A percentile compares a stretch with the other conserved stretches of the same genome.
phyloP scores from a whole-genome alignment of 2,888 invertebrate species.

The Parnassius apollo region DNA sequence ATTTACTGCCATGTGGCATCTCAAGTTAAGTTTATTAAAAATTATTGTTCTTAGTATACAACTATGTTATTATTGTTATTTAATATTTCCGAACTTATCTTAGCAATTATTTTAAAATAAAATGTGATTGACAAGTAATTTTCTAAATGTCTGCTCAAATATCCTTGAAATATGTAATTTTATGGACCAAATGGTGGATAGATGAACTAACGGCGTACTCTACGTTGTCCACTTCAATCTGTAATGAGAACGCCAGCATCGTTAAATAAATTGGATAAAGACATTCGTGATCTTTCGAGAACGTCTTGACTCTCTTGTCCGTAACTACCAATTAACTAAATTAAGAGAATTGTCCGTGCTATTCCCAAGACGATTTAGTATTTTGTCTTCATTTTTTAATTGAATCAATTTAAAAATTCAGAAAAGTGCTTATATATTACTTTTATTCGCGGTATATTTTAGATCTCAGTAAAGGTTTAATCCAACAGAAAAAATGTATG shows the following conservation, averaged over 20 bases:
- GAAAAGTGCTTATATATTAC: slow-evolving; percentile 10
- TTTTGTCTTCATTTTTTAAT: slow-evolving; percentile 28
- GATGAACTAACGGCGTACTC: slow-evolving; percentile 11
- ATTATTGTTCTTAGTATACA: too few species aligned
- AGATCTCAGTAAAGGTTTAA: not conserved
- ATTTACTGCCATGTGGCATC: too few species aligned
- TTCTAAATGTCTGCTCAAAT: too few species aligned
- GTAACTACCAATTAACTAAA: slow-evolving; percentile 80
- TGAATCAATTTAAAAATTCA: slow-evolving; percentile 38
- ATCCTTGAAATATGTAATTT: too few species aligned
- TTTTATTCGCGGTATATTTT: not conserved
- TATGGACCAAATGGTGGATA: slow-evolving; percentile 7
- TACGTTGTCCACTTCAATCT: slow-evolving; percentile 58
- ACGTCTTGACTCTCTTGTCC: slow-evolving; percentile 74
- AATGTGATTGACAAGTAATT: too few species aligned
- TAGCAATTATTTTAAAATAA: too few species aligned
- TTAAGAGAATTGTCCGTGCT: slow-evolving; percentile 77
- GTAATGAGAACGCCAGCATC: slow-evolving; percentile 77
- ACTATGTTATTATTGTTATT: too few species aligned
- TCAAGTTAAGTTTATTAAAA: too few species aligned
- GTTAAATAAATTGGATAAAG: slow-evolving; percentile 82
- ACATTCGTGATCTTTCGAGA: slow-evolving; percentile 79
- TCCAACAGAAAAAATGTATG: too few species aligned
- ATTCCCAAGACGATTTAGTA: slow-evolving; percentile 61
- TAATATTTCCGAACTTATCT: too few species aligned